Evolutionary conservation across 1,140 invertebrate genomes (phyloP), one percentile per base, ranked within the genome.

Genomic region (Vollenhovia emeryi): DNA sequence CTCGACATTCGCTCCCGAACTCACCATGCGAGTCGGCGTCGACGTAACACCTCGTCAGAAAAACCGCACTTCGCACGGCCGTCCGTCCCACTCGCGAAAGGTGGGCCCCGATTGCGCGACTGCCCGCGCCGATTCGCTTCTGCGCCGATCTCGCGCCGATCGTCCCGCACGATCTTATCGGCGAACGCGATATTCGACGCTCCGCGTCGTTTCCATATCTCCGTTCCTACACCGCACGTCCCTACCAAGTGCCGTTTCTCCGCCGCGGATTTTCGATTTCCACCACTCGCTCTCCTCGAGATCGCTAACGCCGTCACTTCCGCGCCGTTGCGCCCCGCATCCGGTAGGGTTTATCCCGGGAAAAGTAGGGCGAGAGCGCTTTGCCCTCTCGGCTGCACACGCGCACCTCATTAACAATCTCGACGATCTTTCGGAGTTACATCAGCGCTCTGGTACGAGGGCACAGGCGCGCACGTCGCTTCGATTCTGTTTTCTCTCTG

Each of bases 141-240:
- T 79, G 21, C 76, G 76, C 24, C 62, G 48, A 68, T 52, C 64
- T 33, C 36, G 36, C 40, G 52, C 6, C n/a, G 21, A 66, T 18
- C 30, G 59, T 21, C 27, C 64, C 27, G n/a, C 18, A 40, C 57
- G 57, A 78, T 80, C 64, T 80, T 71, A 71, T 80, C 76, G 27
- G 33, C 66, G n/a, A n/a, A 13, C 21, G 43, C 24, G 66, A 71
- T 43, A 71, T 15, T 71, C 64, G 33, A 55, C 33, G 40, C 13
- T 80, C 30, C 36, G 45, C 78, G 24, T 15, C 13, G 24, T 43
- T 69, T 69, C 48, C 48, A 43, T 69, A 69, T 80, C 50, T 80
- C 43, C 43, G 43, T 21, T 15, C 33, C 30, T 13, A 30, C 9
- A 24, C 43, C 45, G 11, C 76, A 18, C 8, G 40, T 78, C n/a